A percentile compares a stretch with the other conserved stretches of the same genome.
Evolutionary conservation across 92 coral and sea anemone species (phyloP).

Genomic region (Porites divaricata): DNA sequence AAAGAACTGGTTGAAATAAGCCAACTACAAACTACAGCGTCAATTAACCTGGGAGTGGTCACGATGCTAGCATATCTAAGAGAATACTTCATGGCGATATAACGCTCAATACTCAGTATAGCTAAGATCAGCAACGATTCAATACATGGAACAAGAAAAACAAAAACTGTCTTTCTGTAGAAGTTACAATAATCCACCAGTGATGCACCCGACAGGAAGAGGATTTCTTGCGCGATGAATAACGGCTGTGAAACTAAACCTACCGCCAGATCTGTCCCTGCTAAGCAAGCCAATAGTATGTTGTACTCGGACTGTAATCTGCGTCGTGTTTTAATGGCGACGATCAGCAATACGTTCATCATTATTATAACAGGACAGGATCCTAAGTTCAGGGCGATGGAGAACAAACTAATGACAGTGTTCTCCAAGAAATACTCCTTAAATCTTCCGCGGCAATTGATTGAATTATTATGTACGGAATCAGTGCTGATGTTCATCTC

Average conservation of each 20-base stretch:
- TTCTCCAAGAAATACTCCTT: background rate
- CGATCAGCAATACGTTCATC: constrained; percentile 17
- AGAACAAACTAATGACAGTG: background rate
- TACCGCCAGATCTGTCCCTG: constrained; percentile 20
- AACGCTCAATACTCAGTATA: constrained; percentile 9
- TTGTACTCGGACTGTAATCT: constrained; percentile 17
- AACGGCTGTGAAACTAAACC: constrained; percentile 5
- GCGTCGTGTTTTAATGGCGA: constrained; percentile 20
- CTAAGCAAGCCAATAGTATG: constrained; percentile 21
- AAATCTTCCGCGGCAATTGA: background rate
- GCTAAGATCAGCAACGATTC: background rate
- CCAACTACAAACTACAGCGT: background rate
- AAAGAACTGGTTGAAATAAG: background rate
- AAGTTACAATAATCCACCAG: background rate
- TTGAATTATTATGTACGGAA: too few relatives aligned
- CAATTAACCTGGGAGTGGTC: background rate
- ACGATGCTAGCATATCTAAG: background rate
- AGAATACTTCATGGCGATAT: constrained; percentile 2
- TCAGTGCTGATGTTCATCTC: too few relatives aligned
- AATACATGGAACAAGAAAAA: background rate
- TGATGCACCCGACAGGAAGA: background rate
- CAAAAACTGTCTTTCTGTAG: background rate
- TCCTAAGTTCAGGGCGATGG: background rate
- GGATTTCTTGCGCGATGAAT: constrained; percentile 13
- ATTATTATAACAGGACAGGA: constrained; percentile 9